These are phyloP conservation scores for Threskiornis aethiopicus DNA, from an alignment of 2,797 vertebrate species.

Conservation along the genomic window DNA sequence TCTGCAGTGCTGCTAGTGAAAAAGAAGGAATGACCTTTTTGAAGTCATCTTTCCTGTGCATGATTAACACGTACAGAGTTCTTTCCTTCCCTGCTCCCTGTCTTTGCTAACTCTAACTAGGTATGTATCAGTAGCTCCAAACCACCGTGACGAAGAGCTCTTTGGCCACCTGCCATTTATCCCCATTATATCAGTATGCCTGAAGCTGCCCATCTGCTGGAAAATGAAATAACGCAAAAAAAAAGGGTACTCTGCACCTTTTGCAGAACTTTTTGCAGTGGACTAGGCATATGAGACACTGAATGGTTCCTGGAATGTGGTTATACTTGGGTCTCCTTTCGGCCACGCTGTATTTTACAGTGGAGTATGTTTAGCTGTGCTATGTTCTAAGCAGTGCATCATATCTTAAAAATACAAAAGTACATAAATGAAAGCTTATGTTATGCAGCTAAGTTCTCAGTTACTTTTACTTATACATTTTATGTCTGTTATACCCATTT, in stretches of 20 bases:
- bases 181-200: not conserved
- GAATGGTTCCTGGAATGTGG: not conserved
- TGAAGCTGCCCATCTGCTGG: not conserved
- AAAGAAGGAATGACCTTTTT: not conserved
- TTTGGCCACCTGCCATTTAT: not conserved
- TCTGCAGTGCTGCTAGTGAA: not conserved
- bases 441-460: not conserved
- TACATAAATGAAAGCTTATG: not conserved
- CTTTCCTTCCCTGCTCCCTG: not conserved
- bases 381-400: not conserved
- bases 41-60: not conserved
- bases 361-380: not conserved
- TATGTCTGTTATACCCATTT: slow-evolving; percentile 55
- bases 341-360: not conserved
- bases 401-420: not conserved
- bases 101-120: not conserved
- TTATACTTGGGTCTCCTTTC: not conserved
- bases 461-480: not conserved
- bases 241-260: not conserved
- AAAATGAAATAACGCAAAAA: not conserved
- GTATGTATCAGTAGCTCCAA: not conserved
- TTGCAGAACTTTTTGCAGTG: not conserved
- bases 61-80: rapidly evolving
- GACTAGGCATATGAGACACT: not conserved
- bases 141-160: not conserved